Conservation (phyloP, 2,797 vertebrate genomes). For the Sciaenops ocellatus region DNA sequence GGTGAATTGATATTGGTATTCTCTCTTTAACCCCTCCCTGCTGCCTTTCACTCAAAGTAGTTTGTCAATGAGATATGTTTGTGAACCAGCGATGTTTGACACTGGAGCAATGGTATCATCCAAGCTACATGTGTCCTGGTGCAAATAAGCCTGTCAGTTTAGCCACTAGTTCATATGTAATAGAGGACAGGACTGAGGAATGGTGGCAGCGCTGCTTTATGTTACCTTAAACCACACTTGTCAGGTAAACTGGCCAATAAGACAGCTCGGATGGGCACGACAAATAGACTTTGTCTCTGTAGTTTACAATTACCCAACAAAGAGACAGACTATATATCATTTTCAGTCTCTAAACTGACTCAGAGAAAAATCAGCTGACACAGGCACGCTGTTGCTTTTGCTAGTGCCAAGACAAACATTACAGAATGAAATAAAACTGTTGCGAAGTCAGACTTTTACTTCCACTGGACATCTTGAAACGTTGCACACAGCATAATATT, state of each 20-base stretch:
- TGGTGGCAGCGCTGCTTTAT: constrained; percentile 66
- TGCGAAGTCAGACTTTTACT: constrained; percentile 19
- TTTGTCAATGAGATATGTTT: constrained; percentile 67
- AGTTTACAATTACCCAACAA: constrained; percentile 72
- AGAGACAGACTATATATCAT: constrained; percentile 38
- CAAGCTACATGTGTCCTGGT: constrained; percentile 62
- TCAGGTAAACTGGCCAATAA: constrained; percentile 63
- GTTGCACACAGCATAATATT: neutral
- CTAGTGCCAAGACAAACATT: neutral
- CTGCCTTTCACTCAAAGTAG: constrained; percentile 33
- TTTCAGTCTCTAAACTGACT: constrained; percentile 31
- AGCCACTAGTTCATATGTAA: constrained; percentile 71
- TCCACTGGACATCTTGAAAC: neutral
- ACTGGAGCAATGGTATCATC: constrained; percentile 71
- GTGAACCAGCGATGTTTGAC: constrained; percentile 35
- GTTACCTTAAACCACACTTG: constrained; percentile 73
- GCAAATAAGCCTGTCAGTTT: constrained; percentile 81
- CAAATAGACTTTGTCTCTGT: constrained; percentile 65
- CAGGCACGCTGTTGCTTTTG: constrained; percentile 2
- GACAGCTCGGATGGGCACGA: constrained; percentile 60
- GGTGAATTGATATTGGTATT: constrained; percentile 60
- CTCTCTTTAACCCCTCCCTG: constrained; percentile 25
- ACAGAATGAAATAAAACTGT: constrained; percentile 14
- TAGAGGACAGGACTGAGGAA: constrained; percentile 66
- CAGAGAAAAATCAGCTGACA: constrained; percentile 35